Percentiles rank a stretch among this genome's conserved stretches.
These are phyloP conservation scores for Eugnorisma glareosa DNA, from an alignment of 2,888 invertebrate genomes.

Conservation along the genomic window DNA sequence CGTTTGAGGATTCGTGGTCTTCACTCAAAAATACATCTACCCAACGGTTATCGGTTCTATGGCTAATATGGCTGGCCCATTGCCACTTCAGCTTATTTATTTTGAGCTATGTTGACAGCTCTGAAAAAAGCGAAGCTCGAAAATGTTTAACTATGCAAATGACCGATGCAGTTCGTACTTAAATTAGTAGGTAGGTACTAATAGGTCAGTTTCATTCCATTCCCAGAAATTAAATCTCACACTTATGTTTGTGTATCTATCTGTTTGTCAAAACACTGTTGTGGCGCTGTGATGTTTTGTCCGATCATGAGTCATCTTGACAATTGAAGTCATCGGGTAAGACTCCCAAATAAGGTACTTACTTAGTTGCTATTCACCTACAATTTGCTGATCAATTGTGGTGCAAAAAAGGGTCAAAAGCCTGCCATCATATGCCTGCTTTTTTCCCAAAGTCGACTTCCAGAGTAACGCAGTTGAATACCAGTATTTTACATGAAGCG, in stretches of 20 bases:
- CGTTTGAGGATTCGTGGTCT: too few species aligned
- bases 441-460: background rate
- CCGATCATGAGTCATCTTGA: conserved; percentile 23
- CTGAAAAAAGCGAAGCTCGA: too few species aligned
- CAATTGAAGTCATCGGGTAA: conserved; percentile 22
- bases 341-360: conserved; percentile 19
- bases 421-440: background rate
- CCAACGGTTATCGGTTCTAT: too few species aligned
- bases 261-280: conserved; percentile 38
- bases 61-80: too few species aligned
- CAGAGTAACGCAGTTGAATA: background rate
- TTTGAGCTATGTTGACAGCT: too few species aligned
- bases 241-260: conserved; percentile 39
- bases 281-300: conserved; percentile 9
- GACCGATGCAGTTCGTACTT: background rate
- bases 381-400: background rate
- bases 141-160: background rate
- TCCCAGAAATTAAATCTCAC: conserved; percentile 12
- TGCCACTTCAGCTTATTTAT: too few species aligned
- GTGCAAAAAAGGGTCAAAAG: background rate
- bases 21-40: too few species aligned
- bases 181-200: background rate
- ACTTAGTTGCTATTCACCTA: conserved; percentile 1
- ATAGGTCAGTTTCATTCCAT: conserved; percentile 9
- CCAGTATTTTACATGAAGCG: background rate